Base-by-base conservation (phyloP, 2,797 vertebrate species). In the Catamblyrhynchus diadema region DNA sequence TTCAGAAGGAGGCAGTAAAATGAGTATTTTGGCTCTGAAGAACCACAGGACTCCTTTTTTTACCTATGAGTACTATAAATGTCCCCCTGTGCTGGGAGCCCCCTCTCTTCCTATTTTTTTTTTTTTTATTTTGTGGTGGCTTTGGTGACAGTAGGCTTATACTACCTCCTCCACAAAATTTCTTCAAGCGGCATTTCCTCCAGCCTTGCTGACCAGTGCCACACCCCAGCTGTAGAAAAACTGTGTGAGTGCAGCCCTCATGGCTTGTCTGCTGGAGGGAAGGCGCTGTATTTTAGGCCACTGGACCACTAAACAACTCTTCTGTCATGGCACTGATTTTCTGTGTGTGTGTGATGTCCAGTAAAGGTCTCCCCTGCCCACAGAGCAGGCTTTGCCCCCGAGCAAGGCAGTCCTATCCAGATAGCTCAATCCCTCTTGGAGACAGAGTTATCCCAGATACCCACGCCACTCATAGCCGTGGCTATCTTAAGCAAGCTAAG, bases 201-300 rank as follows among this genome's bases (percentile, higher is more conserved):
- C 50, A 75, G 59, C 60, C 57, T 39, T 69, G 70, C 24, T 1
- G 1, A 51, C 28, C 1, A 1, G 44, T 57, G 33, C 27, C 37
- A 61, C 30, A 12, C 20, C 65, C 82, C 21, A 18, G 12, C 4
- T 77, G 64, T 25, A 57, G 50, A 53, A 51, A 22, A 57, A 4
- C 12, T 6, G 23, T 2, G 8, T 4, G 32, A 86, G 54, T 4
- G 30, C 66, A 88, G 79, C 27, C 70, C 69, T 77, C 0, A 0
- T 37, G 39, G n/a, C 42, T 69, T 42, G 19, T 28, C 78, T 65
- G 65, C 57, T 48, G 50, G 39, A 65, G 42, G 30, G 50, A 72
- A 72, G 73, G 37, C 47, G 59, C n/a, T 20, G 6, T 35, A 54
- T 61, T 75, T 86, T 28, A 67, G 30, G 19, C 45, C 59, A 23